Percentiles rank a stretch among this genome's conserved stretches.
These are phyloP conservation scores for Melanostoma scalare DNA, from an alignment of 2,888 invertebrate species.

Conservation along the genomic window DNA sequence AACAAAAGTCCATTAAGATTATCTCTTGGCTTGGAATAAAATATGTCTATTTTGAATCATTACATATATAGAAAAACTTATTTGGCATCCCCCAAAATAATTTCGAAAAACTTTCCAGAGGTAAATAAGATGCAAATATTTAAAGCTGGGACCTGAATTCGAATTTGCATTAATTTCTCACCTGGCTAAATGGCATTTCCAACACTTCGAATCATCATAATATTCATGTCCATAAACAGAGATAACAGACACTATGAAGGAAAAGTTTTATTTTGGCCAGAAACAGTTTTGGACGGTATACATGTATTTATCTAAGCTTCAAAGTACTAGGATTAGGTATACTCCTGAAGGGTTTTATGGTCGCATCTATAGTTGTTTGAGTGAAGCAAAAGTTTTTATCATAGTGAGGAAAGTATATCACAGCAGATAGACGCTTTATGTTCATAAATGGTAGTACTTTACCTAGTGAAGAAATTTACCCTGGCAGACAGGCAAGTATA, in stretches of 20 bases:
- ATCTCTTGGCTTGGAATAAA: constrained; percentile 31
- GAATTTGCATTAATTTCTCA: constrained; percentile 48
- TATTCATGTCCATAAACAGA: constrained; percentile 41
- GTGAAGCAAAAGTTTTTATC: no score
- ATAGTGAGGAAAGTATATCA: no score
- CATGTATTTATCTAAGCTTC: no score
- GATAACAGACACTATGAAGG: constrained; percentile 12
- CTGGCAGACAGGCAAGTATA: no score
- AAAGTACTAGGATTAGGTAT: no score
- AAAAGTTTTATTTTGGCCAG: background rate
- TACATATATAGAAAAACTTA: constrained; percentile 5
- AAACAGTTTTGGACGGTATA: no score
- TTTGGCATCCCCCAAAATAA: constrained; percentile 30
- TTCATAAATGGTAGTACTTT: no score
- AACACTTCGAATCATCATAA: constrained; percentile 38
- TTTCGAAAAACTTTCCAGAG: constrained; percentile 31
- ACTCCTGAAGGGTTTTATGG: no score
- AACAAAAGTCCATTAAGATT: constrained; percentile 41
- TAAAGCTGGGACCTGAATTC: constrained; percentile 32
- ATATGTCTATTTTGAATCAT: constrained; percentile 1
- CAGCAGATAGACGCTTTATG: no score
- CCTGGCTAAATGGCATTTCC: constrained; percentile 28
- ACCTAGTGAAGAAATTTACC: no score
- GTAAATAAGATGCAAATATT: constrained; percentile 54
- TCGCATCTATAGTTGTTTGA: no score